Evolutionary conservation across 2,113 vertebrate species (phyloP), one percentile per base, ranked within the genome.

Genomic region (Sialia sialis): DNA sequence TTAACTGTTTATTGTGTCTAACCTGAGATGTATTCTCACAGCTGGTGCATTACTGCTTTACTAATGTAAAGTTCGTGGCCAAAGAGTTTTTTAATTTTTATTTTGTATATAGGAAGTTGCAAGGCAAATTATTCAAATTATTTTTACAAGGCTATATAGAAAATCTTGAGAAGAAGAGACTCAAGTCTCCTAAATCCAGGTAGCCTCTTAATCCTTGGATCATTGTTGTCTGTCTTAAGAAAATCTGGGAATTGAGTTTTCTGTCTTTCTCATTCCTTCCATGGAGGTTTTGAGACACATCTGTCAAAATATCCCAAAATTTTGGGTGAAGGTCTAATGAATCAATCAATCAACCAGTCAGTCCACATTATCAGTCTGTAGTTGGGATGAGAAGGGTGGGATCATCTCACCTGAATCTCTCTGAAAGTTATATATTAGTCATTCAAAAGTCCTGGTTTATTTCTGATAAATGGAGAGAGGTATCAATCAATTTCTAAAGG

Each of bases 261-360:
- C 7, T 38, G 14, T 16, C 17, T 63, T 36, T 55, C 23, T 41
- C 29, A 8, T 55, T 59, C 10, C 11, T 88, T 68, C 34, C 60
- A 1, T 64, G 32, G 19, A 66, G 10, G 11, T 68, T 87, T 80
- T 87, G 60, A 60, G 54, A 55, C 12, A 67, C 0, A 0, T 67
- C 14, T 70, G 34, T 75, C 36, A 81, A 82, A 94, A 67, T 73
- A 34, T 32, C 43, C 9, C 36, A 39, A 0, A 39, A 4, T 52
- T 89, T n/a, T 21, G 32, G 5, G 15, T 66, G 39, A 67, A 82
- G 13, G 13, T n/a, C 23, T 59, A 30, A 41, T 43, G 30, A 27
- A n/a, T 32, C 38, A 0, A n/a, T 66, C 52, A 18, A 51, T 56
- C 43, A 13, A 14, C 62, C 1, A 0, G n/a, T 66, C 52, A 21